A percentile compares a stretch with the other conserved stretches of the same genome.
Conservation (phyloP, 2,113 vertebrate genomes). For the Anhinga anhinga region DNA sequence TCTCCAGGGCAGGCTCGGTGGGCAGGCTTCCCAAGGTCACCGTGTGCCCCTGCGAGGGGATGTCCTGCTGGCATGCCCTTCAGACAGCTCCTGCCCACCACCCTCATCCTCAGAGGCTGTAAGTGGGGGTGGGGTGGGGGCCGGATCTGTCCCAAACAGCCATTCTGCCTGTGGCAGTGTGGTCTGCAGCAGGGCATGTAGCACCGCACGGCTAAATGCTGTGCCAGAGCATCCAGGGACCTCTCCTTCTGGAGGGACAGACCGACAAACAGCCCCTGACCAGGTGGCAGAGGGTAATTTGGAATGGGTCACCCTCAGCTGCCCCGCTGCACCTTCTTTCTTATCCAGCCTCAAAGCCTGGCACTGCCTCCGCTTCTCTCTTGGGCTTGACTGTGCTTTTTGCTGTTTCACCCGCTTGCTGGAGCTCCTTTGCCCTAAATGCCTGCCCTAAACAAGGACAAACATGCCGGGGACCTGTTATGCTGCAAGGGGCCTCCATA, state of each 20-base stretch:
- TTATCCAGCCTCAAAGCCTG: neutral
- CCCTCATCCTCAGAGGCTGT: neutral
- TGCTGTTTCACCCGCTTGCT: neutral
- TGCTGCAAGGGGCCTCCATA: neutral
- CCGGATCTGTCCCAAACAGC: neutral
- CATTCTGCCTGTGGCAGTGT: fast-evolving
- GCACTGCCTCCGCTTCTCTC: neutral
- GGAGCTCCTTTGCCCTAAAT: neutral
- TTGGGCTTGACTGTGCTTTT: neutral
- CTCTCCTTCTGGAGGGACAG: neutral
- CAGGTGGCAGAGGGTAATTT: neutral
- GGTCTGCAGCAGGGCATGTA: neutral
- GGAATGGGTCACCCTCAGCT: neutral
- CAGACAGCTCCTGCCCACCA: neutral
- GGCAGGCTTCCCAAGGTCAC: neutral
- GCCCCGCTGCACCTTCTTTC: neutral
- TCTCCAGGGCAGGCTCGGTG: neutral
- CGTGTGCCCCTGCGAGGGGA: neutral
- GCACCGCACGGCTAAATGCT: neutral
- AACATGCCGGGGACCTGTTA: neutral
- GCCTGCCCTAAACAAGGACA: neutral
- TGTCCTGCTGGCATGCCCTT: neutral
- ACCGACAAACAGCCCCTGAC: neutral
- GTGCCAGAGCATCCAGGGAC: fast-evolving
- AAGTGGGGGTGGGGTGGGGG: no score